phyloP scores from a whole-genome alignment of 2,797 vertebrate species.

The Poeciliopsis gracilis region DNA sequence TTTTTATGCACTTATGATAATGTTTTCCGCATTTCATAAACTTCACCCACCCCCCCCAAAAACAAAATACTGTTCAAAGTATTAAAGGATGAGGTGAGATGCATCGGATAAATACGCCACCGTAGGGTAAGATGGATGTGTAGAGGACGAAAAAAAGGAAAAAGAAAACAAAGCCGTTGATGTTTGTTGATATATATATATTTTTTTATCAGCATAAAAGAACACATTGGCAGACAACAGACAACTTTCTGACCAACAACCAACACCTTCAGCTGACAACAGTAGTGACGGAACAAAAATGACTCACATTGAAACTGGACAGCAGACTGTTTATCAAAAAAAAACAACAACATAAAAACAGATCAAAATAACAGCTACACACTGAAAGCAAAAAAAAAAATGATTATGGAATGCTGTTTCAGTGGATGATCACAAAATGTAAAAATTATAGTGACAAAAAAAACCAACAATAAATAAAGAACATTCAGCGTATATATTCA shows the following conservation, averaged over 20 bases:
- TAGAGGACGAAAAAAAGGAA: slow-evolving; percentile 8
- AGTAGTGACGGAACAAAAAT: not conserved
- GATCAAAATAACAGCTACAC: slow-evolving; percentile 22
- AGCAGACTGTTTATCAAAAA: slow-evolving; percentile 18
- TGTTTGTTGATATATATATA: slow-evolving; percentile 11
- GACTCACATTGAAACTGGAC: slow-evolving; percentile 11
- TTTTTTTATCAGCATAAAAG: slow-evolving; percentile 29
- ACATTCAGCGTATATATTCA: not conserved
- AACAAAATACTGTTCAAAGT: slow-evolving; percentile 31
- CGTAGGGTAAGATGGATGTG: slow-evolving; percentile 21
- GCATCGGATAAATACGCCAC: slow-evolving; percentile 34
- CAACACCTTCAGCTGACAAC: slow-evolving; percentile 32
- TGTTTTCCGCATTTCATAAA: slow-evolving; percentile 33
- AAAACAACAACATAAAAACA: not conserved
- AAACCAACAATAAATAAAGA: not conserved
- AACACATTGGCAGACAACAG: slow-evolving; percentile 27
- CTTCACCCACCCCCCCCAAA: not conserved
- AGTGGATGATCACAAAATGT: slow-evolving; percentile 34
- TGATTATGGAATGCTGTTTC: slow-evolving; percentile 66
- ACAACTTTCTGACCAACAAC: slow-evolving; percentile 23
- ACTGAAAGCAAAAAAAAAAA: slow-evolving; percentile 29
- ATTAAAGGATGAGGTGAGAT: slow-evolving; percentile 49
- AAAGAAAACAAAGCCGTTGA: slow-evolving; percentile 9
- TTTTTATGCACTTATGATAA: slow-evolving; percentile 41
- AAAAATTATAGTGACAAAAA: slow-evolving; percentile 17